Evolutionary conservation across 2,888 invertebrate genomes (phyloP), one percentile per base, ranked within the genome.

Genomic region (Panorpa germanica): DNA sequence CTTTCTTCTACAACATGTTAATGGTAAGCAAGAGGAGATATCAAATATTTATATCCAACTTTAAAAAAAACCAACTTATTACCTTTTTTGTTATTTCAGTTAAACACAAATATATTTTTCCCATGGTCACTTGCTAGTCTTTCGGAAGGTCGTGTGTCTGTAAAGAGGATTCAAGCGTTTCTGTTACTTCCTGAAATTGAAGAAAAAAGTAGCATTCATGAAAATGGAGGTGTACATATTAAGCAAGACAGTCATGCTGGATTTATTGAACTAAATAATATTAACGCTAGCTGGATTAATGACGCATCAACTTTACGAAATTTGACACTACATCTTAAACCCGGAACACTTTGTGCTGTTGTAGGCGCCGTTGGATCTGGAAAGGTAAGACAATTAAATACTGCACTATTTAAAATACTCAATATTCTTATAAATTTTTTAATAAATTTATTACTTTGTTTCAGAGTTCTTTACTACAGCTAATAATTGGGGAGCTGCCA

Each of bases 321-420:
- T 38, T 53, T 78, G 7, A 67, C 61, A 40, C 42, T 76, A 8
- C 52, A 55, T 1, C 57, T 76, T 3, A 58, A 62, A 5, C 59
- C 61, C 36, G 70, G 71, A 12, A 65, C 70, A 43, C 57, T 85
- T 2, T 70, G 78, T 39, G 83, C 80, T 3, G 62, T 91, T 10
- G 76, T 90, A 34, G 90, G 90, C 7, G 72, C 85, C 1, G 88
- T 90, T 9, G 91, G 90, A 6, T 64, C 81, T 18, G 91, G 90
- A 45, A 91, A 69, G 54, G 49, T 49, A 43, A 12, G 19, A 10
- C 10, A 28, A 18, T 23, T 13, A 17, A 10, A 20, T 8, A 11
- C 7, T 14, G 14, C 3, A 8, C 5, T 5, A 13, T 17, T 9
- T 6, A n/a, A n/a, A n/a, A n/a, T n/a, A n/a, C n/a, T n/a, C n/a